Evolutionary conservation across 2,888 invertebrate genomes (phyloP), one percentile per base, ranked within the genome.

Genomic region (Ophion obscuratus): DNA sequence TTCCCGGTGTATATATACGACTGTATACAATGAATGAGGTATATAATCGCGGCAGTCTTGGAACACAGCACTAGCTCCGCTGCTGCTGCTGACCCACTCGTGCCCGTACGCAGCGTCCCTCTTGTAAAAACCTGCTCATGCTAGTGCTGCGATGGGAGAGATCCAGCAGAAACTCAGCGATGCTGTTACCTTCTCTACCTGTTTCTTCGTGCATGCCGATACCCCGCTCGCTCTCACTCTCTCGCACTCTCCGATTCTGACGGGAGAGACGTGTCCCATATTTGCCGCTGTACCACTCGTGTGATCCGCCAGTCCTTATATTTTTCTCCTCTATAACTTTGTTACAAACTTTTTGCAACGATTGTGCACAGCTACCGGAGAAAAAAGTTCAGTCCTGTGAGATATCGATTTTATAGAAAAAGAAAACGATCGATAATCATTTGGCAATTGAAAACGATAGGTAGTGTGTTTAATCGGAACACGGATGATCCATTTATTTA

Each of bases 261-360:
- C 67, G 40, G n/a, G 47, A 20, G 47, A 79, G 76, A 68, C 75
- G 84, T 89, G 91, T 90, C 88, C 91, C 88, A 90, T 90, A 91
- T 91, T 91, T 88, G 87, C 88, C n/a, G n/a, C 14, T 70, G 79
- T 20, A 70, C 31, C 62, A 47, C 61, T 24, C 62, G 44, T 31
- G 61, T 27, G 70, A 24, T 71, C 87, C 40, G 20, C 31, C 66
- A 77, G 31, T 27, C 40, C 47, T 47, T 9, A 27, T 67, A 64
- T 40, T 24, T 68, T 31, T 73, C 36, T 31, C 11, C 6, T 2
- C 24, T 24, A 20, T 62, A 5, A 27, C 76, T 36, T 64, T 84
- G 78, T 44, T 64, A 75, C 77, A 77, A 87, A 91, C 91, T 91
- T 91, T 90, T 90, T 91, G 89, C 89, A 89, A 88, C 89, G 88